These are phyloP conservation scores for Ailuropoda melanoleuca DNA, from an alignment of 2,113 vertebrate species.

Conservation along the genomic window DNA sequence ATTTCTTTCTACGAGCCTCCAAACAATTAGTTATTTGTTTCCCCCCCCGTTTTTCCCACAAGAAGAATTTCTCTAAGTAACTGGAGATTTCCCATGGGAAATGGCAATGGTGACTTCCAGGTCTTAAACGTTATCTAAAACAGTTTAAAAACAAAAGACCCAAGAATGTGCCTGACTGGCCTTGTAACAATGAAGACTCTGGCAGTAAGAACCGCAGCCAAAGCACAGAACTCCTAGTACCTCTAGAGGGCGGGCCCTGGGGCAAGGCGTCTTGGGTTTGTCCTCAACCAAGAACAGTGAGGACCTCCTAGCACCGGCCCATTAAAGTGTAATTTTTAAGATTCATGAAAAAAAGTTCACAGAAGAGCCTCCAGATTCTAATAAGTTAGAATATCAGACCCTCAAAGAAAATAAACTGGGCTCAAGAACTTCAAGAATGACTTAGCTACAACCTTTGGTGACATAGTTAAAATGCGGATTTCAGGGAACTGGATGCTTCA, in stretches of 20 bases:
- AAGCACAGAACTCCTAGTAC: background rate
- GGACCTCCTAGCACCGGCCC: background rate
- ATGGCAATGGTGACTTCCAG: conserved; percentile 69
- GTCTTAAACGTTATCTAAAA: conserved; percentile 63
- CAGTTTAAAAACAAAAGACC: conserved; percentile 62
- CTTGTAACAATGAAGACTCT: conserved; percentile 40
- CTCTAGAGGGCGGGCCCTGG: background rate
- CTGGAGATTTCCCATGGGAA: conserved; percentile 75
- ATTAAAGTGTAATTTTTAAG: background rate
- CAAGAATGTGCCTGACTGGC: conserved; percentile 16
- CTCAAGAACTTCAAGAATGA: background rate
- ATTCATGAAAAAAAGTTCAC: background rate
- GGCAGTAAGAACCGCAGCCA: background rate
- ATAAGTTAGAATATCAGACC: background rate
- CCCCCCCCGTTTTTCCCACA: conserved; percentile 47
- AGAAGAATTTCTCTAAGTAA: conserved; percentile 77
- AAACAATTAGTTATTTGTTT: conserved; percentile 75
- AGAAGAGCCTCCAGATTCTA: background rate
- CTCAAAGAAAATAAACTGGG: background rate
- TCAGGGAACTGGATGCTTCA: background rate
- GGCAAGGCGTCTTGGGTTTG: background rate
- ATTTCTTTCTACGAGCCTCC: conserved; percentile 43
- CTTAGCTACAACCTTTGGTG: background rate
- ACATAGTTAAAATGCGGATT: background rate
- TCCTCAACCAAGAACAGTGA: background rate